phyloP scores from a whole-genome alignment of 1,140 invertebrate species.

The Drosophila busckii region DNA sequence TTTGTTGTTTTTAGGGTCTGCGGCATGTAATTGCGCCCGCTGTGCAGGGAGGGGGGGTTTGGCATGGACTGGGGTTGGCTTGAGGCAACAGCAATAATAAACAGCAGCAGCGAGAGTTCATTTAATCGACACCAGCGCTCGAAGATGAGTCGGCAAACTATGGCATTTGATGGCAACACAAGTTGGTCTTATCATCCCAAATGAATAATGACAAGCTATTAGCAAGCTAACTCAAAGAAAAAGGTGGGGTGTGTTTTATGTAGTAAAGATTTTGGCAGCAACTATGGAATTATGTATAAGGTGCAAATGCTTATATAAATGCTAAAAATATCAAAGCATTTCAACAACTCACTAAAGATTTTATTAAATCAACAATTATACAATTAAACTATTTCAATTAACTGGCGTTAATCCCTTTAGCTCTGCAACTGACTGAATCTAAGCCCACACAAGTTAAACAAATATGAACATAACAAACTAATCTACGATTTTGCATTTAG shows the following conservation, averaged over 20 bases:
- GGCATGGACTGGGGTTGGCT: neutral
- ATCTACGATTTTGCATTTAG: constrained; percentile 50
- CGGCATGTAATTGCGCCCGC: constrained; percentile 69
- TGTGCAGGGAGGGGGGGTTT: constrained; percentile 9
- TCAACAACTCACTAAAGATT: no score
- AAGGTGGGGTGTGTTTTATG: no score
- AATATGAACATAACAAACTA: constrained; percentile 56
- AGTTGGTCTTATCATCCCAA: constrained; percentile 33
- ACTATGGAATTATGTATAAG: no score
- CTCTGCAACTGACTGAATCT: neutral
- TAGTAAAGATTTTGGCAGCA: no score
- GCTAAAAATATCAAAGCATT: no score
- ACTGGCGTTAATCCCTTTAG: constrained; percentile 25
- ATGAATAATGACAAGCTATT: constrained; percentile 54
- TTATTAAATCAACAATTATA: no score
- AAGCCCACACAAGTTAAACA: constrained; percentile 50
- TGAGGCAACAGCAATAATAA: no score
- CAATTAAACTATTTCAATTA: no score
- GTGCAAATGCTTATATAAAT: no score
- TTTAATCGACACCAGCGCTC: constrained; percentile 65
- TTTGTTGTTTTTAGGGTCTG: constrained; percentile 62
- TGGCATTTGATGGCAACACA: constrained; percentile 59
- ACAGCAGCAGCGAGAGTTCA: constrained; percentile 39
- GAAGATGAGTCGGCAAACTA: constrained; percentile 45
- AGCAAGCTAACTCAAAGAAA: constrained; percentile 3